phyloP scores from a whole-genome alignment of 2,113 vertebrate species.

The Daboia siamensis region DNA sequence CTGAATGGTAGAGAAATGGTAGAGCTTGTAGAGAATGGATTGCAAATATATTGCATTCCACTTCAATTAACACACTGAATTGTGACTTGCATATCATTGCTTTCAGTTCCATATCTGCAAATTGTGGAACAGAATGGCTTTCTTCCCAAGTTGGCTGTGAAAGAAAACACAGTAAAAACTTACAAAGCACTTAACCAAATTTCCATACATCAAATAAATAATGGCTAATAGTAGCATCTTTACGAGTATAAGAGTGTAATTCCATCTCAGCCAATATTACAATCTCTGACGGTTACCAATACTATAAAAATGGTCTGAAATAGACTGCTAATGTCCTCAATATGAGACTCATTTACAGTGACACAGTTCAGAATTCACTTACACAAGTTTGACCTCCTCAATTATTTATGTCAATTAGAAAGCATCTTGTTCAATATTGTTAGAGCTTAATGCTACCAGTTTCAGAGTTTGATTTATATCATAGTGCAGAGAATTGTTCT shows the following conservation, averaged over 20 bases:
- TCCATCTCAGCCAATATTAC: neutral
- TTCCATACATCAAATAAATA: neutral
- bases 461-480: neutral
- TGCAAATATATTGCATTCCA: neutral
- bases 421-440: neutral
- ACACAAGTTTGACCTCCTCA: neutral
- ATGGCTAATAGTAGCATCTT: neutral
- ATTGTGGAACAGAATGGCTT: neutral
- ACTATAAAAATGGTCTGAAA: neutral
- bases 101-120: neutral
- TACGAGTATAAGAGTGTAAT: neutral
- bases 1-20: too few species aligned
- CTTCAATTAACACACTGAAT: neutral
- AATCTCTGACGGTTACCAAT: neutral
- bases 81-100: neutral
- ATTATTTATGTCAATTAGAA: constrained; percentile 5
- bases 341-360: neutral
- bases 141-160: neutral
- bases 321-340: neutral
- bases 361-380: neutral
- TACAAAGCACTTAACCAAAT: neutral
- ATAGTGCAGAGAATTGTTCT: too few species aligned
- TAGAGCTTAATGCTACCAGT: neutral
- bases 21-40: neutral
- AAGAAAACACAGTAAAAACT: neutral